Conservation (phyloP, 2,113 vertebrate species). For the Pteropus alecto region DNA sequence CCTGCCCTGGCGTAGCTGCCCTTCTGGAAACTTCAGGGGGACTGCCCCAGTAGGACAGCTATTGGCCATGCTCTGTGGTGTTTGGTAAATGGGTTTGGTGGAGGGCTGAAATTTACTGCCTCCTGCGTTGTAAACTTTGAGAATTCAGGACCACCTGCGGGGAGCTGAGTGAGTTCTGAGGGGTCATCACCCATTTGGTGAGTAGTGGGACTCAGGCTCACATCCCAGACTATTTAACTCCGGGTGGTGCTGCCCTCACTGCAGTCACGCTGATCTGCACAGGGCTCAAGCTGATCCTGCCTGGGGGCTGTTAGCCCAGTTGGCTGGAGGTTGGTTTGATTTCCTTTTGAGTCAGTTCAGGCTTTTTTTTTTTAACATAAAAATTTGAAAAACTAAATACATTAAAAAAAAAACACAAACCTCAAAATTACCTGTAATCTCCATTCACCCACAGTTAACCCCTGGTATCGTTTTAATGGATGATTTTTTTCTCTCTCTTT, state of each 20-base stretch:
- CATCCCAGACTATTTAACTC: too few species aligned
- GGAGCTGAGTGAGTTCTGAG: background rate
- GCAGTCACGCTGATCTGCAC: background rate
- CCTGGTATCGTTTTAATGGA: background rate
- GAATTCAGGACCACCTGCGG: background rate
- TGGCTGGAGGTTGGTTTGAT: background rate
- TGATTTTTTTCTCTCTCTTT: background rate
- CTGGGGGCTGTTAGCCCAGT: background rate
- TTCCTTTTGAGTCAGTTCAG: background rate
- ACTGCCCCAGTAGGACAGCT: background rate
- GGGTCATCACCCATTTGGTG: background rate
- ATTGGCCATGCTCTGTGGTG: background rate
- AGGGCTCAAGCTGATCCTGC: background rate
- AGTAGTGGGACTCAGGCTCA: background rate
- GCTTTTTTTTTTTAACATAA: background rate
- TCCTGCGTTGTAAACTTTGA: background rate
- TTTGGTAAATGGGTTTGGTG: background rate
- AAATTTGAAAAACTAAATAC: background rate
- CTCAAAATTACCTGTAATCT: background rate
- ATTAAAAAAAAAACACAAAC: background rate
- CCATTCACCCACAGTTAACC: background rate
- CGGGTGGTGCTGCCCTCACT: background rate
- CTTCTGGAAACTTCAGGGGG: background rate
- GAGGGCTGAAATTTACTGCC: background rate
- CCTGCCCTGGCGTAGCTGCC: background rate